Base-by-base conservation (phyloP, 2,113 vertebrate species). In the Haemorhous mexicanus region DNA sequence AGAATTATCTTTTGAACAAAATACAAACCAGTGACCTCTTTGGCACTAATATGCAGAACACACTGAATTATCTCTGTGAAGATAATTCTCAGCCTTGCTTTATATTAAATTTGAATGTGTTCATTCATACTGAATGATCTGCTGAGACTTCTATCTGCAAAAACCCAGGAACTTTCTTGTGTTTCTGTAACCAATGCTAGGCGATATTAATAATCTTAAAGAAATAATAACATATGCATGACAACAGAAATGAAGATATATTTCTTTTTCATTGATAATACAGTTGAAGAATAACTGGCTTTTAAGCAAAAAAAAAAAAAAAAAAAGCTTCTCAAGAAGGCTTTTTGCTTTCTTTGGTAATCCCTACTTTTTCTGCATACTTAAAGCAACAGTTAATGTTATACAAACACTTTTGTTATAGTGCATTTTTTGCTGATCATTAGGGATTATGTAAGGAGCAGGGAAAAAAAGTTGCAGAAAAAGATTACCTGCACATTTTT, bases 21-120 rank as follows among this genome's bases (percentile, higher is more conserved):
- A 69, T 52, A 74, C 11, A 2, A 89, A 82, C 12, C n/a, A 61
- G 13, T 75, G 78, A 93, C 72, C 62, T 95, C 35, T 72, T 39
- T 87, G 68, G 24, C 26, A 76, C 33, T 90, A 63, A 68, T 90
- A 88, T 20, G 13, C 10, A 24, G 56, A 84, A 44, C 4, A 17
- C 30, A 74, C 23, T 41, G 58, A 79, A 91, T 86, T 84, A 66
- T 86, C 28, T 91, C 78, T 78, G n/a, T 93, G 74, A 93, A 93
- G 66, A 64, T 72, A 90, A 82, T 79, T 77, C 39, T 91, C 49
- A 93, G 10, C 9, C 21, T 22, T 68, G 35, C 41, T 82, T 86
- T 95, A 53, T 90, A 77, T 70, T 94, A 77, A 92, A 86, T 76
- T 77, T 75, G 37, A 84, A 91, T 61, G 17, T 66, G 12, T 55